Percentiles rank a stretch among this genome's conserved stretches.
These are phyloP conservation scores for Euclidia mi DNA, from an alignment of 2,888 invertebrate species.

Conservation along the genomic window DNA sequence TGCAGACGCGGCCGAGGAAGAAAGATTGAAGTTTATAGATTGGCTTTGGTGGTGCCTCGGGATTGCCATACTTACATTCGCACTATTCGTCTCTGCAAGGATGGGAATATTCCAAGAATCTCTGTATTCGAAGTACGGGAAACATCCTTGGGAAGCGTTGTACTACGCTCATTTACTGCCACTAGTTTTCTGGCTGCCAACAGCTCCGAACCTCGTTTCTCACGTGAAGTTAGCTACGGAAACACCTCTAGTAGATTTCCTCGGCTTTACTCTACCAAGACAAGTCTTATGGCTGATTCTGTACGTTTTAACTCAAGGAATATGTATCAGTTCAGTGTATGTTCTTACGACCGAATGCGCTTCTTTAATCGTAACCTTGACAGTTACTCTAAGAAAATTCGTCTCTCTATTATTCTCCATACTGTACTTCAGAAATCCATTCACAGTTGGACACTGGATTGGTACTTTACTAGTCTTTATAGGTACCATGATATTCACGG, in stretches of 20 bases:
- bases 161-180: conserved; percentile 97
- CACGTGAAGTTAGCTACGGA: conserved; percentile 93
- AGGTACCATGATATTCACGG: conserved; percentile 98
- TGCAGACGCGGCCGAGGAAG: conserved; percentile 80
- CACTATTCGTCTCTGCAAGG: conserved; percentile 97
- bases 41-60: conserved; percentile 92
- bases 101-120: conserved; percentile 99
- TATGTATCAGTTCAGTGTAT: conserved; percentile 99
- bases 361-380: conserved; percentile 98
- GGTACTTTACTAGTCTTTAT: conserved; percentile 97
- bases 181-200: conserved; percentile 96
- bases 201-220: conserved; percentile 93
- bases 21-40: conserved; percentile 79
- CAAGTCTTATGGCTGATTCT: conserved; percentile 94
- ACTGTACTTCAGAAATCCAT: conserved; percentile 97
- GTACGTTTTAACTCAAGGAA: conserved; percentile 96
- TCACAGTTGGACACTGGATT: conserved; percentile 97
- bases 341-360: conserved; percentile 98
- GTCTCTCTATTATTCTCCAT: conserved; percentile 98
- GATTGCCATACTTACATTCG: conserved; percentile 95
- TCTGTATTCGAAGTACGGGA: conserved; percentile 95
- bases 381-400: conserved; percentile 98
- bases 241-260: conserved; percentile 91
- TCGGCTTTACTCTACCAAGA: conserved; percentile 92
- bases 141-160: conserved; percentile 96